Conservation (phyloP, 1,140 invertebrate genomes). For the Cecropterus lyciades region DNA sequence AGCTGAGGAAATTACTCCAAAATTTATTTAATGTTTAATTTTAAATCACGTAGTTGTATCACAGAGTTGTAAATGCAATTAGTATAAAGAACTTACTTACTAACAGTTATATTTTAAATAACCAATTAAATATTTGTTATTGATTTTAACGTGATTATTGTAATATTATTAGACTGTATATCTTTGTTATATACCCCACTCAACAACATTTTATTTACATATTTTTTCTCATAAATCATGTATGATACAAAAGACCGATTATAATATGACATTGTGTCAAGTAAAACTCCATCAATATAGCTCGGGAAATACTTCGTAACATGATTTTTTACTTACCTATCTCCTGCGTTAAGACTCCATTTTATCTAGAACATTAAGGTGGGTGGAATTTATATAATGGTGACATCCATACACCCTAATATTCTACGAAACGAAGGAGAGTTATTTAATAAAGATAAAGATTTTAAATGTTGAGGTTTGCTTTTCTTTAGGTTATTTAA, state of each 20-base stretch:
- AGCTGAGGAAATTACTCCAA: no score
- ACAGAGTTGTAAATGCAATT: no score
- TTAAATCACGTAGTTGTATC: no score
- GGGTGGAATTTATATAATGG: background rate
- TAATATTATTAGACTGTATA: no score
- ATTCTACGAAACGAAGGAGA: background rate
- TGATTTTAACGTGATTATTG: no score
- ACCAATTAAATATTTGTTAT: no score
- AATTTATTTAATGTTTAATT: no score
- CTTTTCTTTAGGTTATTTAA: background rate
- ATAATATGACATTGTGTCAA: background rate
- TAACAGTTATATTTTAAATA: no score
- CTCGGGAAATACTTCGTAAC: background rate
- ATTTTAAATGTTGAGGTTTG: background rate
- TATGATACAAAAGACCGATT: background rate
- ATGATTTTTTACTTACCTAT: slow-evolving; percentile 10
- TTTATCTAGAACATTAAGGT: slow-evolving; percentile 9
- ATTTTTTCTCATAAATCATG: no score
- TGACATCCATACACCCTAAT: background rate
- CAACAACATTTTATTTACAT: no score
- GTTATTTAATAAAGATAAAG: background rate
- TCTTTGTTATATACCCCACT: no score
- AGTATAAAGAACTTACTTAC: no score
- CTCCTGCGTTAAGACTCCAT: background rate
- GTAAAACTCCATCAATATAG: background rate